Evolutionary conservation across 2,113 vertebrate species (phyloP), one percentile per base, ranked within the genome.

Genomic region (Hemicordylus capensis): DNA sequence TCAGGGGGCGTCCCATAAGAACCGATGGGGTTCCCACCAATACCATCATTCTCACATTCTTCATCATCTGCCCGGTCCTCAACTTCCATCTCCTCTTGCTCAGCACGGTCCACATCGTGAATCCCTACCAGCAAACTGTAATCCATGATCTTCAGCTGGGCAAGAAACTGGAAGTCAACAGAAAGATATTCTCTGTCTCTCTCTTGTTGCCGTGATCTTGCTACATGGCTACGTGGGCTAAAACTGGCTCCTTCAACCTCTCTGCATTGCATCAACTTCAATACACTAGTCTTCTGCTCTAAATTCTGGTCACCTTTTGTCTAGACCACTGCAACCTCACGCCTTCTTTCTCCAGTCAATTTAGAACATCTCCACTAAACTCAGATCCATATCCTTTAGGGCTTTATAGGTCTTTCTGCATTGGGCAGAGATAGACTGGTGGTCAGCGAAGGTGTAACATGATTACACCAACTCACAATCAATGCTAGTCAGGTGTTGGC

Each of bases 141-240:
- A 94, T 99, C 98, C 98, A 99, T 99, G 90, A 99, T 99, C 96
- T 99, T 99, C 87, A 99, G 95, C 87, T 98, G 98, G 31, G 98
- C 98, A 85, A 99, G 88, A 77, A 99, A 99, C 98, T 99, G 84
- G 3, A 39, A 76, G 76, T 14, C 8, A 61, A 83, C 17, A 44
- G 0, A 22, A 26, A 31, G 34, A 58, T 9, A 51, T 2, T 28
- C 6, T 31, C 48, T 83, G 26, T 67, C 61, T 44, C 19, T 51
- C 42, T 31, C 15, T 74, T 1, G 4, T 37, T 48, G 64, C 20
- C 28, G 17, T 42, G 0, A 9, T 4, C 19, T 67, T 67, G 78
- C 67, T 6, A 0, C 3, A 24, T 17, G 51, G 46, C 42, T 46
- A 59, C 0, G 3, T 39, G 81, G 1, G 1, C 8, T 64, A 54